Evolutionary conservation across 2,113 vertebrate species (phyloP), one percentile per base, ranked within the genome.

Genomic region (Hydrochoerus hydrochaeris): DNA sequence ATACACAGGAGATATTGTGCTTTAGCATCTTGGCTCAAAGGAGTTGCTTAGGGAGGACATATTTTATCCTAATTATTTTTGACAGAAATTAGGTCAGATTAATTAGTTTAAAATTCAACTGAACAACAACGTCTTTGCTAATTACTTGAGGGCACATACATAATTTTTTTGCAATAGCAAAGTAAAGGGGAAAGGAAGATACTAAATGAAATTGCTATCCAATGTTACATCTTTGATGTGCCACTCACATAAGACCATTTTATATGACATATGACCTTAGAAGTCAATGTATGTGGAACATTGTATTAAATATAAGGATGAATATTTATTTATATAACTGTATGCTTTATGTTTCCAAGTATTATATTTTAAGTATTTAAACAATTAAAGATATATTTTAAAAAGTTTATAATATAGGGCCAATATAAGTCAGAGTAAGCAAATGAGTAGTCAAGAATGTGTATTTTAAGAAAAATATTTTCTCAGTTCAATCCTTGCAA

Each of bases 21-120:
- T 81, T 90, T 62, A 38, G 26, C 3, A 57, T 88, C 52, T 90
- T 75, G 54, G 30, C 97, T 26, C 52, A n/a, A 90, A 95, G 10
- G 10, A 96, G 46, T 87, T 91, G 49, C 97, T 97, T 78, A 44
- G 91, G 87, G 85, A 98, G 46, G 16, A 65, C 84, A 95, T 89
- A 13, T 96, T 97, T 97, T 92, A 97, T 58, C 92, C 96, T 95
- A 97, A 97, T 96, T 93, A 85, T 96, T 98, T 98, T 75, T 85
- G 93, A 95, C 96, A 97, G 92, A 90, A 98, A 98, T 98, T 95
- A 93, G 97, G 97, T 97, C 97, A 88, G 88, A 97, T 98, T 95
- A 97, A 98, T 97, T 95, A 94, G 82, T 97, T 98, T 91, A 93
- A 98, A 98, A 97, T 97, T 95, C 98, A 97, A 92, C 81, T 77